phyloP scores from a whole-genome alignment of 2,888 invertebrate species.

The Drosophila macrospina region DNA sequence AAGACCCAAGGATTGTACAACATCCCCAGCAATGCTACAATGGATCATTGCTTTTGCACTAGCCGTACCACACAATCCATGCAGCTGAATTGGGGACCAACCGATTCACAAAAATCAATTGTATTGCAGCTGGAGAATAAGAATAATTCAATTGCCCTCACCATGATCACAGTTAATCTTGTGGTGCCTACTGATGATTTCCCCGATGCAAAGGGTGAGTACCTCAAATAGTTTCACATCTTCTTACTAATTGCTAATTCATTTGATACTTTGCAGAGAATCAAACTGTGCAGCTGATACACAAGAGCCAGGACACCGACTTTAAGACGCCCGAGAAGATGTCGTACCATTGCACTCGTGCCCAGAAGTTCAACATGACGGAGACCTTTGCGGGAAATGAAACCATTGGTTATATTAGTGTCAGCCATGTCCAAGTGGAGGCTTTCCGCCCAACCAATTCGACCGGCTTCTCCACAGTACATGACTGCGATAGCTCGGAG shows the following conservation, averaged over 20 bases:
- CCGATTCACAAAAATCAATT: slow-evolving; percentile 71
- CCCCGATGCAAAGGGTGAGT: slow-evolving; percentile 83
- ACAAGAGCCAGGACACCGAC: slow-evolving; percentile 81
- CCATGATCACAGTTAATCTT: slow-evolving; percentile 75
- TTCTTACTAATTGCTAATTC: slow-evolving; percentile 1
- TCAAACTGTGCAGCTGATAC: slow-evolving; percentile 85
- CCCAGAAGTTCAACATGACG: slow-evolving; percentile 87
- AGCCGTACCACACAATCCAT: slow-evolving; percentile 81
- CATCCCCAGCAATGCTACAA: slow-evolving; percentile 85
- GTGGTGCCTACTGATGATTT: slow-evolving; percentile 80
- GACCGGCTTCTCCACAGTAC: slow-evolving; percentile 89
- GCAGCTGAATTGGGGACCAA: slow-evolving; percentile 84
- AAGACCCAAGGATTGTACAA: slow-evolving; percentile 82
- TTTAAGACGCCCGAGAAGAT: slow-evolving; percentile 88
- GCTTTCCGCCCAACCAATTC: slow-evolving; percentile 88
- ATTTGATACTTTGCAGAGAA: slow-evolving; percentile 71
- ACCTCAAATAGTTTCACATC: background rate
- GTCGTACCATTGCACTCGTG: slow-evolving; percentile 90
- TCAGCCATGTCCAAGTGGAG: slow-evolving; percentile 90
- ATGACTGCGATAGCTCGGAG: slow-evolving; percentile 90
- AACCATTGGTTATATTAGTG: slow-evolving; percentile 86
- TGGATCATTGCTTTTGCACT: slow-evolving; percentile 85
- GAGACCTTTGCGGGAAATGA: slow-evolving; percentile 61
- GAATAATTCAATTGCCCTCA: slow-evolving; percentile 81
- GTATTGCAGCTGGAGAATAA: slow-evolving; percentile 85